These are phyloP conservation scores for Ceramica pisi DNA, from an alignment of 2,888 invertebrate genomes.

Conservation along the genomic window DNA sequence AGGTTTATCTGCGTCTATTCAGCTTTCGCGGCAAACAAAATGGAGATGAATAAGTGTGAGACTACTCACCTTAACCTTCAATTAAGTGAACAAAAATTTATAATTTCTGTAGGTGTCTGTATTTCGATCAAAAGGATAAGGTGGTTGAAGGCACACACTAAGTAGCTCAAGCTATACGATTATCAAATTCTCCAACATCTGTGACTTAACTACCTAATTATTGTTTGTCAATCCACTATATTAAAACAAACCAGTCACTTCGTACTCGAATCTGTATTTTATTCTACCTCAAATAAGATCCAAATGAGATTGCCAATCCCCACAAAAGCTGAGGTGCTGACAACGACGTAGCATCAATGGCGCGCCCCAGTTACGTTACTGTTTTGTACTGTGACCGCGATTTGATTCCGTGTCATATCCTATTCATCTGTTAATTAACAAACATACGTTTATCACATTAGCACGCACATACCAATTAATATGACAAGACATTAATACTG, in stretches of 20 bases:
- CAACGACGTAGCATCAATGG: constrained; percentile 4
- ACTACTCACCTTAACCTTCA: too few species aligned
- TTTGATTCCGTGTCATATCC: constrained; percentile 20
- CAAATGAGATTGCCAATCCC: neutral
- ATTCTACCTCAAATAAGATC: neutral
- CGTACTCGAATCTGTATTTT: neutral
- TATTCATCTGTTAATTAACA: constrained; percentile 51
- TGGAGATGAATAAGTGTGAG: too few species aligned
- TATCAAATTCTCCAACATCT: neutral
- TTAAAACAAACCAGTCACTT: too few species aligned
- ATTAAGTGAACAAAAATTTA: neutral
- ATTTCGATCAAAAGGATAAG: neutral
- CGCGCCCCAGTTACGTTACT: constrained; percentile 12
- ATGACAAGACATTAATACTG: constrained; percentile 8
- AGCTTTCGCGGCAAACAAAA: too few species aligned
- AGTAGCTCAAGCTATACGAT: neutral
- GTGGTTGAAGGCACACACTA: neutral
- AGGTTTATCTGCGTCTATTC: too few species aligned
- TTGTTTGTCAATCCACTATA: neutral
- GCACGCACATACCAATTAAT: constrained; percentile 33
- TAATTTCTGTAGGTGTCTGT: too few species aligned
- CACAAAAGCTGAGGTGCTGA: neutral
- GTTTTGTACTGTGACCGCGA: constrained; percentile 16
- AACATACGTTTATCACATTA: constrained; percentile 36
- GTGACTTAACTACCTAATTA: neutral